Evolutionary conservation across 2,113 vertebrate species (phyloP).

Genomic region (Syngnathoides biaculeatus): DNA sequence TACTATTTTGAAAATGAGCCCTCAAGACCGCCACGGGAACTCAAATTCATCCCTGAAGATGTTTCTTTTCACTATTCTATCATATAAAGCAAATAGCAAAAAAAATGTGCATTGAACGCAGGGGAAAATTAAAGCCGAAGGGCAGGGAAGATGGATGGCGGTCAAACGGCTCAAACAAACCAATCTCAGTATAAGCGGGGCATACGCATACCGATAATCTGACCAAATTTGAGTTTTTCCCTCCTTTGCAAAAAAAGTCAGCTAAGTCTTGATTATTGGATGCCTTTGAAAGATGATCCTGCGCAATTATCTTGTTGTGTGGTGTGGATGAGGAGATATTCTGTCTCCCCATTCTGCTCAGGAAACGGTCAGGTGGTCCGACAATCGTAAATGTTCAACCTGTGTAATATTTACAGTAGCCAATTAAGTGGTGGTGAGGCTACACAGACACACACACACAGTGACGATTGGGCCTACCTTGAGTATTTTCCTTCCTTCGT

Average conservation of each 20-base stretch:
- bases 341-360: background rate
- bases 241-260: background rate
- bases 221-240: background rate
- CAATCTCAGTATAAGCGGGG: too few relatives aligned
- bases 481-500: too few relatives aligned
- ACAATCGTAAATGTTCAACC: too few relatives aligned
- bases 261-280: background rate
- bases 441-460: too few relatives aligned
- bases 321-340: background rate
- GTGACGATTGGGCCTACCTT: too few relatives aligned
- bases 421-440: too few relatives aligned
- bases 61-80: slow-evolving; percentile 71
- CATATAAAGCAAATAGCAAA: slow-evolving; percentile 77
- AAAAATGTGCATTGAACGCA: slow-evolving; percentile 79
- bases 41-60: slow-evolving; percentile 62
- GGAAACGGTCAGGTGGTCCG: too few relatives aligned
- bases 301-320: background rate
- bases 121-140: slow-evolving; percentile 71
- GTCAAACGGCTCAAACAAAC: background rate
- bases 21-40: slow-evolving; percentile 44
- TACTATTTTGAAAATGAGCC: slow-evolving; percentile 67
- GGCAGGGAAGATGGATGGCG: slow-evolving; percentile 58
- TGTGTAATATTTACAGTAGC: too few relatives aligned
- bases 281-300: background rate
- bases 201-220: background rate